Evolutionary conservation across 2,888 invertebrate genomes (phyloP).

Genomic region (Drosophila fungiperda): DNA sequence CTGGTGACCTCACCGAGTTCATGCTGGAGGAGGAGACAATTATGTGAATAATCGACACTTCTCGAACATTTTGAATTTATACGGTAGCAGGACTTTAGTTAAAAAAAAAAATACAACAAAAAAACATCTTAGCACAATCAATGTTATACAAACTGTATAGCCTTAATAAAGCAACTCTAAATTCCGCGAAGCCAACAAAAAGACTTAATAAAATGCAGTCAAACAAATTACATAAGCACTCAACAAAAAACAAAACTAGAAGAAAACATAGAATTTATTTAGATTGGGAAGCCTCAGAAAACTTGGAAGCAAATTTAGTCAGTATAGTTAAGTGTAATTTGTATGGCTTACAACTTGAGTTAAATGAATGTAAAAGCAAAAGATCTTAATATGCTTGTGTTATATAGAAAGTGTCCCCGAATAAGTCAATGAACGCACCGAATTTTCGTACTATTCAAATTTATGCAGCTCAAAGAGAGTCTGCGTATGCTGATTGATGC

Average conservation of each 20-base stretch:
- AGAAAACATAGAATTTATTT: background rate
- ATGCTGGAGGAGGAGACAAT: constrained; percentile 73
- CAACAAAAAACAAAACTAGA: background rate
- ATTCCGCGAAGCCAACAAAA: background rate
- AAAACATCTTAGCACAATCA: background rate
- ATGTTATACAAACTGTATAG: background rate
- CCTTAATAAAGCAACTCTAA: background rate
- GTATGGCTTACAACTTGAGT: constrained; percentile 41
- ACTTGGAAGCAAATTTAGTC: background rate
- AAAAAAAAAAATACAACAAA: background rate
- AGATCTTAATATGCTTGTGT: background rate
- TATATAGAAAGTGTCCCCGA: constrained; percentile 37
- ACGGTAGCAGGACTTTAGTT: background rate
- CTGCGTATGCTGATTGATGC: constrained; percentile 34
- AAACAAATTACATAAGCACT: background rate
- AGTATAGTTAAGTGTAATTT: constrained; percentile 27
- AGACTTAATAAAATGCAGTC: background rate
- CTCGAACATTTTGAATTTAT: constrained; percentile 16
- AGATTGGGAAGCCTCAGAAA: constrained; percentile 29
- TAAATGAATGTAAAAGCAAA: background rate
- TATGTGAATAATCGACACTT: constrained; percentile 42
- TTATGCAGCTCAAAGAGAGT: constrained; percentile 40
- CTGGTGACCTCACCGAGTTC: constrained; percentile 67
- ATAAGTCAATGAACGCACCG: constrained; percentile 42
- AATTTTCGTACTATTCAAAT: constrained; percentile 15